phyloP scores from a whole-genome alignment of 1,140 invertebrate species.

The Notospermus geniculatus region DNA sequence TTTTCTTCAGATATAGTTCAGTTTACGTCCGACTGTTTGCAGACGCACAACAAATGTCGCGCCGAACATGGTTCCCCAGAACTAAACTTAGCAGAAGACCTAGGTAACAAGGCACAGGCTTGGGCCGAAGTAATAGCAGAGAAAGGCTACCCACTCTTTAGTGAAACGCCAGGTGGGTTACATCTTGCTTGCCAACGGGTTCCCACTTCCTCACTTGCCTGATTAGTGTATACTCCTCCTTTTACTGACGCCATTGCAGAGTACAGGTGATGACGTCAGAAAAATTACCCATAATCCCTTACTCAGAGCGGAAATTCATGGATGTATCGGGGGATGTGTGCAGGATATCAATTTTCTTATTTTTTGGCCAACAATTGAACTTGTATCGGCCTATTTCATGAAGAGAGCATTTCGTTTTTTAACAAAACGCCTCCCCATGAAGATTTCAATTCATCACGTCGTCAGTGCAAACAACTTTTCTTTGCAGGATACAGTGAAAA shows the following conservation, averaged over 20 bases:
- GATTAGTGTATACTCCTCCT: background rate
- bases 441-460: background rate
- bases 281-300: too few relatives aligned
- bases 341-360: too few relatives aligned
- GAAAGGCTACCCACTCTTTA: constrained; percentile 31
- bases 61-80: constrained; percentile 24
- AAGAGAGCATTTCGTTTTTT: background rate
- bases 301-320: too few relatives aligned
- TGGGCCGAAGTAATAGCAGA: constrained; percentile 32
- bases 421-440: background rate
- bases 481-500: constrained; percentile 31
- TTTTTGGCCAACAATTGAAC: too few relatives aligned
- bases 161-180: constrained; percentile 29
- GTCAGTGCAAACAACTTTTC: constrained; percentile 5
- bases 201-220: background rate
- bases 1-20: constrained; percentile 22
- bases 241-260: too few relatives aligned
- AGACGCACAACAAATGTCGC: constrained; percentile 28
- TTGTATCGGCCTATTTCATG: too few relatives aligned
- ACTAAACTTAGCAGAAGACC: constrained; percentile 21
- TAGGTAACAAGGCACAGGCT: constrained; percentile 28
- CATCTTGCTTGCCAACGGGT: background rate
- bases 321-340: too few relatives aligned
- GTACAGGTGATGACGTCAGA: too few relatives aligned
- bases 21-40: constrained; percentile 24